Percentiles rank a stretch among this genome's conserved stretches.
Conservation (phyloP, 2,888 invertebrate genomes). For the Phytoseiulus persimilis region DNA sequence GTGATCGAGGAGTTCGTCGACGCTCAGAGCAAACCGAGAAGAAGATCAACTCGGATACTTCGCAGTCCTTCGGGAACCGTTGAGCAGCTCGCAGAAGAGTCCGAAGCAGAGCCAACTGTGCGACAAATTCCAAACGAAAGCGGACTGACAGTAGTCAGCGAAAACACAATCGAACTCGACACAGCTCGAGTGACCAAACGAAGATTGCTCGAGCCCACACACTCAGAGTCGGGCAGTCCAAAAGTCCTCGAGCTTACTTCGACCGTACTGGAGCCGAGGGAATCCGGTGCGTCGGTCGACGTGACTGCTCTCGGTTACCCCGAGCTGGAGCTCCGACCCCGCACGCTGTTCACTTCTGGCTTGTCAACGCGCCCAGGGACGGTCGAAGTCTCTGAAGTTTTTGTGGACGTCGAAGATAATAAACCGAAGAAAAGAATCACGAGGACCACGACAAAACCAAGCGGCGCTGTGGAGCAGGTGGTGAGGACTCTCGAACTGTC, state of each 20-base stretch:
- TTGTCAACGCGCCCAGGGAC: background rate
- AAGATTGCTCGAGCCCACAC: background rate
- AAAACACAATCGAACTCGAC: constrained; percentile 8
- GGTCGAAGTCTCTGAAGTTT: background rate
- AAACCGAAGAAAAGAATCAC: background rate
- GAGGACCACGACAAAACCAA: background rate
- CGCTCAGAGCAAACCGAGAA: background rate
- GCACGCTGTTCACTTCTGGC: background rate
- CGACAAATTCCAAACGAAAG: background rate
- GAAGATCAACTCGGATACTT: background rate
- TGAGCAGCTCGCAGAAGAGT: background rate
- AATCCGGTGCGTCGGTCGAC: background rate
- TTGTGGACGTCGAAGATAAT: too few relatives aligned
- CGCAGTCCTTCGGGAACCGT: background rate
- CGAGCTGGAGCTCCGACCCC: background rate
- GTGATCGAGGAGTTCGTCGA: background rate
- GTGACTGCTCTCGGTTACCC: constrained; percentile 9
- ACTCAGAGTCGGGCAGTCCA: too few relatives aligned
- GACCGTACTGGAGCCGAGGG: too few relatives aligned
- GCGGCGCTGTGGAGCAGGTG: background rate
- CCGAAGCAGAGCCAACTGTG: background rate
- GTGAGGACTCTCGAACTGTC: background rate
- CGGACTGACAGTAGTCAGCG: background rate
- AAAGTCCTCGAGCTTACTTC: too few relatives aligned
- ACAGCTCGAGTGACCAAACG: background rate